Evolutionary conservation across 30 jellyfish, hydroid and myxozoan species (phyloP).

Genomic region (Hydractinia symbiolongicarpus): DNA sequence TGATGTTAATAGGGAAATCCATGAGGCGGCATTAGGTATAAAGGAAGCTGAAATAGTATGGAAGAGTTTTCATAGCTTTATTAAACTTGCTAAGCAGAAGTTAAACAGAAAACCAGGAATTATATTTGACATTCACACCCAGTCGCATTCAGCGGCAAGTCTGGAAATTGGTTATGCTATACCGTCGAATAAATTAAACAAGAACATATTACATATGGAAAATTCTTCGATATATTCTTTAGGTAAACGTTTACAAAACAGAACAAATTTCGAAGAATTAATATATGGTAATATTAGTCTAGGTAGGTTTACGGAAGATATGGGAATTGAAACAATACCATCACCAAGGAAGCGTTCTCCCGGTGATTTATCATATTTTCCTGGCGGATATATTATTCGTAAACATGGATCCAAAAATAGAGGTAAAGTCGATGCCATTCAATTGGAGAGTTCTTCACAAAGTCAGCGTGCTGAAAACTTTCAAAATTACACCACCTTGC

Average conservation of each 20-base stretch:
- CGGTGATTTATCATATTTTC: constrained; percentile 7
- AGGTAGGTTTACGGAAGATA: not conserved
- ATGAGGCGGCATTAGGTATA: constrained; percentile 20
- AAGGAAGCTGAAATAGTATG: constrained; percentile 24
- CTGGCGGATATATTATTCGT: constrained; percentile 1
- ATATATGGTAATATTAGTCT: constrained; percentile 1
- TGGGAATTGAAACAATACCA: constrained; percentile 6
- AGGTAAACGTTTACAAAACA: not conserved
- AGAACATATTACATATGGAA: not conserved
- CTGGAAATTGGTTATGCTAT: constrained; percentile 20
- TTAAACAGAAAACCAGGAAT: constrained; percentile 21
- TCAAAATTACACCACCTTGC: not conserved
- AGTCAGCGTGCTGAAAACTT: not conserved
- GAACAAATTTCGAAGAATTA: constrained; percentile 3
- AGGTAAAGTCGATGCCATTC: constrained; percentile 28
- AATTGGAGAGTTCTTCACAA: constrained; percentile 4
- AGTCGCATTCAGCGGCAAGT: constrained; percentile 2
- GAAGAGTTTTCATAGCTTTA: constrained; percentile 27
- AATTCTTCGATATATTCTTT: not conserved
- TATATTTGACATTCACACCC: constrained; percentile 19
- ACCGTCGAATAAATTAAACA: not conserved
- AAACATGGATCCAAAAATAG: constrained; percentile 24
- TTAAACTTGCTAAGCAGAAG: constrained; percentile 9
- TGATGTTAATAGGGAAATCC: constrained; percentile 18
- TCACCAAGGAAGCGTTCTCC: constrained; percentile 22